Evolutionary conservation across 1,140 invertebrate genomes (phyloP), one percentile per base, ranked within the genome.

Genomic region (Batillaria attramentaria): DNA sequence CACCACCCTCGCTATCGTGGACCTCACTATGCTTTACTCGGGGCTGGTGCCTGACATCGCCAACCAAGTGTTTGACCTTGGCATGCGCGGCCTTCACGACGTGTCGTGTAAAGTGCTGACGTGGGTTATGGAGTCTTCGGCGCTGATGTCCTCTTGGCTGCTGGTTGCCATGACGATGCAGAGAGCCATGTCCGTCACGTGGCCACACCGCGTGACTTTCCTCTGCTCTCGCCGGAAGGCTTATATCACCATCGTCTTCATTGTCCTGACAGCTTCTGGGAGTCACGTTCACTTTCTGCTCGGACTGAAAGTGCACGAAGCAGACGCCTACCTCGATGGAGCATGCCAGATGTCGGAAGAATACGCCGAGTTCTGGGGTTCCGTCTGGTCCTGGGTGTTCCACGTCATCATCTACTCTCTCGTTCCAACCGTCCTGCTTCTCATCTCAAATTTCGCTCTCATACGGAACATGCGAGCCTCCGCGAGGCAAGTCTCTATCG

Each of bases 21-120:
- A 87, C 50, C 41, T 83, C 4, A 31, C 46, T 5, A 80, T 86
- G 10, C 75, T 87, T 1, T 85, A 81, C 41, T 68, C 80, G 0
- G 86, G 86, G 0, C 78, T 87, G 10, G 72, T 85, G 1, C 57
- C 85, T 18, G 76, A 83, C 18, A 84, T 84, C 84, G 62, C 86
- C 4, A 80, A 42, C 2, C 81, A 78, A 39, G 33, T 50, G 20
- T 85, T 85, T 54, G 80, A 82, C 3, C 3, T 81, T 6, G 86
- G 85, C 28, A 57, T 87, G 0, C 68, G 86, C 24, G 4, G 79
- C 4, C 31, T 79, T 18, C 68, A 79, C 16, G 31, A 31, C 10
- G 18, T 60, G 3, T 42, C 82, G 3, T 87, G 87, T 78, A 84
- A 84, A 66, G 16, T 83, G 2, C 79, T n/a, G n/a, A n/a, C n/a